These are phyloP conservation scores for Charaxes varanes DNA, from an alignment of 1,140 invertebrate genomes.

Conservation along the genomic window DNA sequence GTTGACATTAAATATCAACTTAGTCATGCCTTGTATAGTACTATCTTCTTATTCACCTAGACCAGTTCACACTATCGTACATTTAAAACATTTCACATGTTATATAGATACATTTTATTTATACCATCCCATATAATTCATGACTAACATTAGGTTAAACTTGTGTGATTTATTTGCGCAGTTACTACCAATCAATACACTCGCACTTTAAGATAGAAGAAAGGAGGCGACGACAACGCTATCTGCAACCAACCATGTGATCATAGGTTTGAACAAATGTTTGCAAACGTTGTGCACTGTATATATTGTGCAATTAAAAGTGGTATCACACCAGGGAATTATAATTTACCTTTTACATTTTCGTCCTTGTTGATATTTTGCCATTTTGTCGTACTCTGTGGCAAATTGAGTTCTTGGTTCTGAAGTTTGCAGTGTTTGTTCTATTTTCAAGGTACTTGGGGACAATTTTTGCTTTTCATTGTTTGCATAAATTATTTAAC, in stretches of 20 bases:
- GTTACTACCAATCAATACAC: constrained; percentile 67
- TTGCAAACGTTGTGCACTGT: constrained; percentile 51
- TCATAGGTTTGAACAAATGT: constrained; percentile 49
- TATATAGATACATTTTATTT: not conserved
- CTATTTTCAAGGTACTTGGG: constrained; percentile 6
- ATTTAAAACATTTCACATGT: too few species aligned
- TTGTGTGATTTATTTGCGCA: constrained; percentile 51
- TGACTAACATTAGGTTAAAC: constrained; percentile 12
- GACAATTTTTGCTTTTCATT: constrained; percentile 10
- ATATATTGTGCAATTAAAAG: constrained; percentile 39
- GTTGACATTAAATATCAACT: too few species aligned
- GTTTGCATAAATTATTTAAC: too few species aligned
- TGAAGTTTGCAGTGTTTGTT: constrained; percentile 10
- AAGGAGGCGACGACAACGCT: constrained; percentile 49
- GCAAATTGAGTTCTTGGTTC: not conserved
- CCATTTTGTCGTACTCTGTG: constrained; percentile 2
- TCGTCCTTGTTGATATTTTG: too few species aligned
- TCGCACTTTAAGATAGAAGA: constrained; percentile 67
- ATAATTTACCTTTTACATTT: too few species aligned
- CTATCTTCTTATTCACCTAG: too few species aligned
- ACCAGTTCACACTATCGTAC: too few species aligned
- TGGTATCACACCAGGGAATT: too few species aligned
- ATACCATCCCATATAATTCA: constrained; percentile 2
- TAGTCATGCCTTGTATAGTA: too few species aligned
- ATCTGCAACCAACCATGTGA: constrained; percentile 49